Evolutionary conservation across 2,888 invertebrate genomes (phyloP).

Genomic region (Agonopterix heracliana): DNA sequence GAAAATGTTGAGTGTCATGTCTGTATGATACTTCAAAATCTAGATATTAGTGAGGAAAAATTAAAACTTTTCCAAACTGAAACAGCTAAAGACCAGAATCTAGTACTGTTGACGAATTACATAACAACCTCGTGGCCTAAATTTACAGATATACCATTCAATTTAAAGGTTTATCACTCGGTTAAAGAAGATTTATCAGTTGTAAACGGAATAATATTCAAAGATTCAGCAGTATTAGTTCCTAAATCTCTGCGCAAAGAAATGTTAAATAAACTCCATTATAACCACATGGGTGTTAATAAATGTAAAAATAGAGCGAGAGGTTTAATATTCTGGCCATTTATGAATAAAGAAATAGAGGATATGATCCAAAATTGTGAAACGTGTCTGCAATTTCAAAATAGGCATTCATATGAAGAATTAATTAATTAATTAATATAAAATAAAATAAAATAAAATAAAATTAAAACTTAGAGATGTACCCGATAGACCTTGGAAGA

Average conservation of each 20-base stretch:
- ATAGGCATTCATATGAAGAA: conserved; percentile 2
- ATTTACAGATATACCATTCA: not conserved
- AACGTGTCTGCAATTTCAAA: conserved; percentile 1
- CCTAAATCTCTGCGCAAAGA: conserved; percentile 3
- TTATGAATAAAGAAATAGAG: conserved; percentile 7
- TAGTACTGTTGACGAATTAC: not conserved
- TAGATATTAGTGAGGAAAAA: conserved; percentile 6
- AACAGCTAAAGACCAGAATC: conserved; percentile 4
- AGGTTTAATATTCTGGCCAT: conserved; percentile 6
- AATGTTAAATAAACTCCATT: conserved; percentile 2
- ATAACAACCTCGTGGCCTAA: conserved; percentile 1
- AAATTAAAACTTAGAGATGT: conserved; percentile 4
- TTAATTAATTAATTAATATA: too few species aligned
- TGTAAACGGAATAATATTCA: conserved; percentile 4
- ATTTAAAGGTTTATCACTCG: conserved; percentile 3
- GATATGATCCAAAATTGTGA: conserved; percentile 7
- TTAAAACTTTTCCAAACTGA: conserved; percentile 6
- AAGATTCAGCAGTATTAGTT: conserved; percentile 7
- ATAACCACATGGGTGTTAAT: conserved; percentile 1
- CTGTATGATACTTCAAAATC: conserved; percentile 3
- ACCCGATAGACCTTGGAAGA: conserved; percentile 2
- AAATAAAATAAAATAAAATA: too few species aligned
- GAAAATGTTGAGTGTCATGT: conserved; percentile 9
- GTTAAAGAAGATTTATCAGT: conserved; percentile 7
- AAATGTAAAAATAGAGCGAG: conserved; percentile 7